phyloP scores from a whole-genome alignment of 1,140 invertebrate species.

The Formica exsecta region DNA sequence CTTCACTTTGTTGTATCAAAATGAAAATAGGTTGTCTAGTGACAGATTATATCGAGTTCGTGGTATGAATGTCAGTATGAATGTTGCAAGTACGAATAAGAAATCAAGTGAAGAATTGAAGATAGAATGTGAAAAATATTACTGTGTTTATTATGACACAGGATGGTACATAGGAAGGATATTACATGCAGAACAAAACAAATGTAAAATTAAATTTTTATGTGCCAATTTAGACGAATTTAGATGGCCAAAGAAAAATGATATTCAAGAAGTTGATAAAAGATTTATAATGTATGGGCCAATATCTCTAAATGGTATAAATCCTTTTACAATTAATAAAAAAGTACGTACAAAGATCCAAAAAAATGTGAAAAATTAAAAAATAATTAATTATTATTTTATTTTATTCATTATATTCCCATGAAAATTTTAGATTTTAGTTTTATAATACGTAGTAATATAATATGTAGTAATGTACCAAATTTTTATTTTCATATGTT shows the following conservation, averaged over 20 bases:
- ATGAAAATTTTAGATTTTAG: neutral
- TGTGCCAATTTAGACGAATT: neutral
- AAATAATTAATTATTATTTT: neutral
- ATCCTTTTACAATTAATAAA: slow-evolving; percentile 10
- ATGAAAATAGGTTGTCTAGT: neutral
- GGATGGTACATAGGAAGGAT: neutral
- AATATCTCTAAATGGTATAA: neutral
- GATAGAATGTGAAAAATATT: slow-evolving; percentile 11
- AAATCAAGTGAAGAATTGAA: neutral
- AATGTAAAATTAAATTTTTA: slow-evolving; percentile 1
- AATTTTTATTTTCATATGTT: neutral
- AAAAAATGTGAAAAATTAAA: neutral
- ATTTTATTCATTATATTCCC: neutral
- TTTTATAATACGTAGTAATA: neutral
- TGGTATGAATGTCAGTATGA: neutral
- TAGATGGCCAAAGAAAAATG: slow-evolving; percentile 9
- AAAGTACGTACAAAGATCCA: neutral
- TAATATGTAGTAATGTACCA: too few species aligned
- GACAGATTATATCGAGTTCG: neutral
- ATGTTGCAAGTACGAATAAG: neutral
- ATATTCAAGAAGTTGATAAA: neutral
- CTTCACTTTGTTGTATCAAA: slow-evolving; percentile 9
- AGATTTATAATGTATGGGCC: neutral
- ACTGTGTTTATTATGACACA: slow-evolving; percentile 14
- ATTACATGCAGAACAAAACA: neutral